Evolutionary conservation across 1,140 invertebrate species (phyloP).

Genomic region (Drosophila nebulosa): DNA sequence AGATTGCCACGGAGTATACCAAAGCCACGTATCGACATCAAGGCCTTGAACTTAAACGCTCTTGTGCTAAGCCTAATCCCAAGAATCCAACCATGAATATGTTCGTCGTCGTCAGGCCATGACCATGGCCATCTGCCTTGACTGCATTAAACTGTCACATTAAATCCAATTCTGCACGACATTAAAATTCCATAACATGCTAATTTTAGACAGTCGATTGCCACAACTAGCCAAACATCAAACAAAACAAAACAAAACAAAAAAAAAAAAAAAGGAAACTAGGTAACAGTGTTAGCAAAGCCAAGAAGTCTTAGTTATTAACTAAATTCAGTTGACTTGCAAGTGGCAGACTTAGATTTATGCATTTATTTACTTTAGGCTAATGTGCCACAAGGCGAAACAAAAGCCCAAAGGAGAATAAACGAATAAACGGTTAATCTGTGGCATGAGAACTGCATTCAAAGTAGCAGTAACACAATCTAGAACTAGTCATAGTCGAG

Average conservation of each 20-base stretch:
- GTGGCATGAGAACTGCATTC: neutral
- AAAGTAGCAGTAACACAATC: neutral
- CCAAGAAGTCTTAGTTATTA: neutral
- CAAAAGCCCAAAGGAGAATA: neutral
- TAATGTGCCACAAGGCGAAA: constrained; percentile 6
- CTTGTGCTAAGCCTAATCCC: neutral
- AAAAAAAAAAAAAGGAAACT: neutral
- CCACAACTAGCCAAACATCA: neutral
- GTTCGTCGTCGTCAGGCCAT: neutral
- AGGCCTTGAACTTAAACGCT: neutral
- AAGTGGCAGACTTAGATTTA: neutral
- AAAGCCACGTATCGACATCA: no score
- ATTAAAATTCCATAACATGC: constrained; percentile 3
- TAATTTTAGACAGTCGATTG: neutral
- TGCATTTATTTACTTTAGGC: constrained; percentile 5
- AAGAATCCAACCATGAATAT: neutral
- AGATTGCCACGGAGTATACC: neutral
- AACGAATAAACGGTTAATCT: constrained; percentile 1
- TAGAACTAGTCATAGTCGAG: neutral
- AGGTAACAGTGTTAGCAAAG: neutral
- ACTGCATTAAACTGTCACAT: constrained; percentile 5
- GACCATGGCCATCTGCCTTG: neutral
- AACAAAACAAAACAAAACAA: neutral
- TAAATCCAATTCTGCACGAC: constrained; percentile 5
- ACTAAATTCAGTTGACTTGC: neutral